phyloP scores from a whole-genome alignment of 2,797 vertebrate species.

The Anableps anableps region DNA sequence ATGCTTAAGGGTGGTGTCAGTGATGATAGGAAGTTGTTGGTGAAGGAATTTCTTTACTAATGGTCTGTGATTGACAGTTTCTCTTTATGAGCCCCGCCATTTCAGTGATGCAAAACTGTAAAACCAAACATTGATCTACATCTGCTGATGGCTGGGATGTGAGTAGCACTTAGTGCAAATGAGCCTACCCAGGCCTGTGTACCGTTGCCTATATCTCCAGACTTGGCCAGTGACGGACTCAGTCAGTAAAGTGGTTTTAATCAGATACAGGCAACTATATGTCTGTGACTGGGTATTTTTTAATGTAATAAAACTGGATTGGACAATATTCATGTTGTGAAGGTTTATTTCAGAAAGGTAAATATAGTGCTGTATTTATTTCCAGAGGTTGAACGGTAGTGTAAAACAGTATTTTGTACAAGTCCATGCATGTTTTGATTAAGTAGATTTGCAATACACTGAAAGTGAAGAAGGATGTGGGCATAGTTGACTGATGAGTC shows the following conservation, averaged over 20 bases:
- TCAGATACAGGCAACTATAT: conserved; percentile 14
- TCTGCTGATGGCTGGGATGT: conserved; percentile 69
- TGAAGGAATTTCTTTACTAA: conserved; percentile 68
- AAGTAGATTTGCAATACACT: conserved; percentile 9
- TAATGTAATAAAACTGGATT: conserved; percentile 1
- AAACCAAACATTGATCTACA: conserved; percentile 76
- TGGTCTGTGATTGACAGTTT: conserved; percentile 63
- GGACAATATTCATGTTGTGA: neutral
- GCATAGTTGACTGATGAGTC: conserved; percentile 67
- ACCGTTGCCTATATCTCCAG: conserved; percentile 57
- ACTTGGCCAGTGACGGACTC: conserved; percentile 17
- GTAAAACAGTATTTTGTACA: neutral
- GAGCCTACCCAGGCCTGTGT: conserved; percentile 61
- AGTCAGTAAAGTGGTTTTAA: conserved; percentile 37
- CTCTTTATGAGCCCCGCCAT: conserved; percentile 66
- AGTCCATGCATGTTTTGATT: neutral
- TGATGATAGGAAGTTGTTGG: conserved; percentile 22
- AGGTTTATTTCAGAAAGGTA: neutral
- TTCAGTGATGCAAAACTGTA: conserved; percentile 70
- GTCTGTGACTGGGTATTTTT: conserved; percentile 18
- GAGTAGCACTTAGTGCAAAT: conserved; percentile 73
- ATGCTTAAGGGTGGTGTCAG: conserved; percentile 20
- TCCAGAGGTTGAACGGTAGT: neutral
- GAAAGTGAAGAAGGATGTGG: conserved; percentile 32
- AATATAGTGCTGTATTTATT: neutral